Percentiles rank a stretch among this genome's conserved stretches.
These are phyloP conservation scores for Podarcis lilfordi DNA, from an alignment of 2,797 vertebrate genomes.

Conservation along the genomic window DNA sequence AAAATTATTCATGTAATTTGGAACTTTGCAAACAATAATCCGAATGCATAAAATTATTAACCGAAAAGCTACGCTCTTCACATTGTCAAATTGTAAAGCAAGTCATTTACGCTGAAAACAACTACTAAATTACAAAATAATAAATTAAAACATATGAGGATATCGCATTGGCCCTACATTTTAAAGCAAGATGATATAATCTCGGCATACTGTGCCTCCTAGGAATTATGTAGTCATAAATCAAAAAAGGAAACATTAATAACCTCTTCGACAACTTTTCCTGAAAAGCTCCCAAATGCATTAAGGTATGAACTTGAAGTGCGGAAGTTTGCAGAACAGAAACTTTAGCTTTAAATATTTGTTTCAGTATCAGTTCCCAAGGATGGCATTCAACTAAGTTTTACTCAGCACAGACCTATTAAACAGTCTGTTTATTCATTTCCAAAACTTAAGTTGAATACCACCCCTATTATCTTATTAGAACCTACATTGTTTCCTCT, in stretches of 20 bases:
- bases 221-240: slow-evolving; percentile 5
- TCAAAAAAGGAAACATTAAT: slow-evolving; percentile 26
- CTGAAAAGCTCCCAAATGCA: slow-evolving; percentile 21
- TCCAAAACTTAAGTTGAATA: no score
- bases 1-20: slow-evolving; percentile 11
- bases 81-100: background rate
- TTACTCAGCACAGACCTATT: no score
- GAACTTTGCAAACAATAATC: slow-evolving; percentile 12
- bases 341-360: slow-evolving; percentile 10
- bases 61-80: background rate
- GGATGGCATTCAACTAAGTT: no score
- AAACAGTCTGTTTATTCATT: no score
- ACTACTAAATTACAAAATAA: background rate
- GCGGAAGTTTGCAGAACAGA: background rate
- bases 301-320: slow-evolving; percentile 13
- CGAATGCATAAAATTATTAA: slow-evolving; percentile 6
- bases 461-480: no score
- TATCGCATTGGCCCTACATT: background rate
- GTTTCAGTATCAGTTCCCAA: background rate
- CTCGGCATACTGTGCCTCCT: background rate
- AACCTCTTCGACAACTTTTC: slow-evolving; percentile 20
- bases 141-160: background rate
- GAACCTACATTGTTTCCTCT: no score
- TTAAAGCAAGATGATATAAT: slow-evolving; percentile 11
- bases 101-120: background rate